A percentile compares a stretch with the other conserved stretches of the same genome.
Evolutionary conservation across 2,113 vertebrate genomes (phyloP).

Genomic region (Mustela lutreola): DNA sequence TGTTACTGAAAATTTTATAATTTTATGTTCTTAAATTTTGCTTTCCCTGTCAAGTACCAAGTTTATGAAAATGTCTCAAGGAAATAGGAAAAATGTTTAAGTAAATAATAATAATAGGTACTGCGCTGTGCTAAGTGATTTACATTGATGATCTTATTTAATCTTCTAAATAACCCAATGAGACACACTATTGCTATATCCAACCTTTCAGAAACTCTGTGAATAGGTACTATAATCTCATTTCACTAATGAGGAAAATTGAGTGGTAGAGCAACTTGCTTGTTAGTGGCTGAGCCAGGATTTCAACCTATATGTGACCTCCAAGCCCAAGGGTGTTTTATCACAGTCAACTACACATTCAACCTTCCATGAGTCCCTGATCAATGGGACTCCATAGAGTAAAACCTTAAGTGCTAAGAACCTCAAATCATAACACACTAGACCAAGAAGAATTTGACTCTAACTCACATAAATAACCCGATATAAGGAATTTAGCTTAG

Average conservation of each 20-base stretch:
- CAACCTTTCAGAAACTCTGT: background rate
- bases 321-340: background rate
- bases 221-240: background rate
- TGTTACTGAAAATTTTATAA: slow-evolving; percentile 13
- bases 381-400: background rate
- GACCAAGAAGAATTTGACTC: background rate
- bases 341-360: background rate
- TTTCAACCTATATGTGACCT: background rate
- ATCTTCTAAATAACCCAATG: background rate
- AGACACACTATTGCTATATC: background rate
- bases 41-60: background rate
- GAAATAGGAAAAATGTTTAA: slow-evolving; percentile 22
- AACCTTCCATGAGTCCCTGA: background rate
- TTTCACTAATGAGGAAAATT: background rate
- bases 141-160: background rate
- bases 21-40: background rate
- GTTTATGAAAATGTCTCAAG: background rate
- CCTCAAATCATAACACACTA: background rate
- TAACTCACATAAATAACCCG: background rate
- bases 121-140: background rate
- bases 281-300: background rate
- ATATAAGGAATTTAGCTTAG: background rate
- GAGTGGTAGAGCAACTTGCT: background rate
- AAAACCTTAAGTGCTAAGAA: slow-evolving; percentile 19
- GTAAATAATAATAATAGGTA: background rate